phyloP scores from a whole-genome alignment of 2,888 invertebrate species.

The Apodemia duryi region DNA sequence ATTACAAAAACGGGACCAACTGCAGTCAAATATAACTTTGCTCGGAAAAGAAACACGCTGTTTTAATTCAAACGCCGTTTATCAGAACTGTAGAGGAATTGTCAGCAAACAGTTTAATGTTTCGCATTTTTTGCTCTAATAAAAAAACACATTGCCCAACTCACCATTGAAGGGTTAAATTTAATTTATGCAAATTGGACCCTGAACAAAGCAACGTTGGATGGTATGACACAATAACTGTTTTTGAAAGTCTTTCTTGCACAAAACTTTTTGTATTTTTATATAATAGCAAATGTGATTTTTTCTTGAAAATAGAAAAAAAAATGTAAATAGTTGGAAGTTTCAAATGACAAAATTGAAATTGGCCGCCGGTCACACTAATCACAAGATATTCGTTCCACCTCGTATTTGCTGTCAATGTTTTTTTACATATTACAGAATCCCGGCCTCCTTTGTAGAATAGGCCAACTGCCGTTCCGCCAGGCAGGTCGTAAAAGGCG shows the following conservation, averaged over 20 bases:
- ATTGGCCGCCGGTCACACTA: not conserved
- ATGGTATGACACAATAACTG: slow-evolving; percentile 22
- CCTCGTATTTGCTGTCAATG: no score
- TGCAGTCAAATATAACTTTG: no score
- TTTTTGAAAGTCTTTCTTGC: slow-evolving; percentile 13
- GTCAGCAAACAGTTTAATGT: slow-evolving; percentile 54
- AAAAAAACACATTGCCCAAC: slow-evolving; percentile 48
- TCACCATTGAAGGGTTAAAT: slow-evolving; percentile 56
- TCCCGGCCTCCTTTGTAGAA: no score
- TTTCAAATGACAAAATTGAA: not conserved
- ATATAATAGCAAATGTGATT: not conserved
- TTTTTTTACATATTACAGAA: no score
- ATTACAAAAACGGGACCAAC: no score
- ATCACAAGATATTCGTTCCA: not conserved
- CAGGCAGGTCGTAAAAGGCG: no score
- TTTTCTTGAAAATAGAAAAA: slow-evolving; percentile 1
- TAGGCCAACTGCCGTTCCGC: no score
- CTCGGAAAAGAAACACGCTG: slow-evolving; percentile 25
- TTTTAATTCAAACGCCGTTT: slow-evolving; percentile 43
- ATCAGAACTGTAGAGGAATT: slow-evolving; percentile 43
- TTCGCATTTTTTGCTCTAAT: slow-evolving; percentile 63
- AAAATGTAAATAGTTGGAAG: not conserved
- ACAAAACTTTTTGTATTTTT: not conserved
- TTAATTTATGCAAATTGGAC: slow-evolving; percentile 67
- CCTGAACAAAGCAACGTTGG: slow-evolving; percentile 46